Percentiles rank a stretch among this genome's conserved stretches.
These are phyloP conservation scores for Phengaris alcon DNA, from an alignment of 2,888 invertebrate genomes.

Conservation along the genomic window DNA sequence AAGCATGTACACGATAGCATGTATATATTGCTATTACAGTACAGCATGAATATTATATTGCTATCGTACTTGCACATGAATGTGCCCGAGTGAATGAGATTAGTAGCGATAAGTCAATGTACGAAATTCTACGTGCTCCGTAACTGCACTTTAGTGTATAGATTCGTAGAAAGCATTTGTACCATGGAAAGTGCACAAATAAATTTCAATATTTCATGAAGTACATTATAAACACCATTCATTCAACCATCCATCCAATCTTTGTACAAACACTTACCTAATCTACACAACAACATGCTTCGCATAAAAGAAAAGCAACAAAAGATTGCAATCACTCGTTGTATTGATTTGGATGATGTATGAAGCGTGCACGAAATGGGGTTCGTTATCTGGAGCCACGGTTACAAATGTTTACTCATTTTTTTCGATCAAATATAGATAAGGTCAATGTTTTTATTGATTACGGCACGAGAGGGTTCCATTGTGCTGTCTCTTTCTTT, in stretches of 20 bases:
- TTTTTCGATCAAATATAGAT: slow-evolving; percentile 27
- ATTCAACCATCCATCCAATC: background rate
- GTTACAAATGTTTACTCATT: slow-evolving; percentile 23
- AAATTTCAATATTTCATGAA: background rate
- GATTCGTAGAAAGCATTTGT: background rate
- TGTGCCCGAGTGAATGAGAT: too few relatives aligned
- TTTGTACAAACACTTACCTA: slow-evolving; percentile 1
- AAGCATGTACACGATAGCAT: too few relatives aligned
- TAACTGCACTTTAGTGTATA: too few relatives aligned
- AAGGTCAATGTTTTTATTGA: slow-evolving; percentile 23
- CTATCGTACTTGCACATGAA: too few relatives aligned
- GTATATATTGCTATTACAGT: too few relatives aligned
- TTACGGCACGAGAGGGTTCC: background rate
- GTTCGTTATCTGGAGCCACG: slow-evolving; percentile 26
- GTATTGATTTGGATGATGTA: slow-evolving; percentile 26
- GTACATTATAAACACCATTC: background rate
- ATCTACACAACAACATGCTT: background rate
- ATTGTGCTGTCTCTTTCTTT: background rate
- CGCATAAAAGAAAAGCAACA: slow-evolving; percentile 9
- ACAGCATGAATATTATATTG: too few relatives aligned
- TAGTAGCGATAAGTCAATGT: too few relatives aligned
- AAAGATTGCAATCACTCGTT: slow-evolving; percentile 20
- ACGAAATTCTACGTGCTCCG: too few relatives aligned
- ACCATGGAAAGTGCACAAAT: background rate
- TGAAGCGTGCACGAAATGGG: slow-evolving; percentile 26